Base-by-base conservation (phyloP, 2,797 vertebrate species). In the Potorous gilbertii region DNA sequence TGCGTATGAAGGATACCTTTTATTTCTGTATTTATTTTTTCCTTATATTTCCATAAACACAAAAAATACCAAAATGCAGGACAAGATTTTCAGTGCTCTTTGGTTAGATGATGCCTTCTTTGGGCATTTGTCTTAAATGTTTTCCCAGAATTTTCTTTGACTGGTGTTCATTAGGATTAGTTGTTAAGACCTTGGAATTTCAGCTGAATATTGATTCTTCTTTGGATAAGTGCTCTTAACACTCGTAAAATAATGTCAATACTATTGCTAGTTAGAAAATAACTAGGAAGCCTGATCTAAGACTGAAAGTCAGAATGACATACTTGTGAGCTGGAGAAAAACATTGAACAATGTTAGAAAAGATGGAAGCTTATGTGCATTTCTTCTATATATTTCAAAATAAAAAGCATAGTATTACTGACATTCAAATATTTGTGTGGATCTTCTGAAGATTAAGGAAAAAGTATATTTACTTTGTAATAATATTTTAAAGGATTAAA, bases 141-240 rank as follows among this genome's bases (percentile, higher is more conserved):
- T 62, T 95, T 40, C 91, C 34, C 54, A 92, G 94, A 95, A 92
- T 93, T 91, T 96, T 94, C 90, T 92, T 90, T 94, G 93, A 96
- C n/a, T 96, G 94, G 90, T 96, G 93, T 93, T 96, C 90, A 96
- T 97, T 81, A 92, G 93, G 95, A 97, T 97, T 97, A 96, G 93
- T 89, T 97, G 40, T 94, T 93, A 96, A 98, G 94, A 96, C 94
- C 91, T 96, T 66, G 55, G 93, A 94, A 90, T 96, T 97, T 95
- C 59, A 92, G 90, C 93, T 96, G 24, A 0, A 50, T 95, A 97
- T 97, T 56, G 96, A 98, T 96, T 96, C 50, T 54, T 91, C n/a
- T 29, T 96, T 93, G 74, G 91, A 95, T 97, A 98, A 97, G 97
- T 95, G 93, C 97, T 95, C 50, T 96, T 97, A 91, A 93, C 95